phyloP scores from a whole-genome alignment of 2,113 vertebrate species.

The Daboia siamensis region DNA sequence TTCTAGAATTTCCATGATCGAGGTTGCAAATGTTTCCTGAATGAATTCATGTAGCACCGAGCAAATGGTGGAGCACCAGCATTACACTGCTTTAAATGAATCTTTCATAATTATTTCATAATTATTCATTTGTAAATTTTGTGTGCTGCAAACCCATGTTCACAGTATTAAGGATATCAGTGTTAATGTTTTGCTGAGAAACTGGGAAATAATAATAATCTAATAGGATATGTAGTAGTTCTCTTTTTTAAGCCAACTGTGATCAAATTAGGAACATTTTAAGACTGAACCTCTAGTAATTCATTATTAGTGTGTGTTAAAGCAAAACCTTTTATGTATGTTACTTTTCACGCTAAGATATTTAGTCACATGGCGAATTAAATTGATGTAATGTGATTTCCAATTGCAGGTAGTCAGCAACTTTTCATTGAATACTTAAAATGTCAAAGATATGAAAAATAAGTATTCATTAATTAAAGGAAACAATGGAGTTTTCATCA shows the following conservation, averaged over 20 bases:
- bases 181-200: not conserved
- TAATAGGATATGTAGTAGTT: not conserved
- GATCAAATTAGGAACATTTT: not conserved
- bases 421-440: not conserved
- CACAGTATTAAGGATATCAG: not conserved
- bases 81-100: not conserved
- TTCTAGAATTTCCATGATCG: not conserved
- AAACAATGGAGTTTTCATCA: not conserved
- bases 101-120: no score
- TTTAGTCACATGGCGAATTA: not conserved
- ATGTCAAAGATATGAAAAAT: not conserved
- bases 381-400: not conserved
- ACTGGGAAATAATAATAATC: not conserved
- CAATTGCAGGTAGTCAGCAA: not conserved
- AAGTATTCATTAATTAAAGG: not conserved
- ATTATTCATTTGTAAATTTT: not conserved
- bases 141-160: not conserved
- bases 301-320: not conserved
- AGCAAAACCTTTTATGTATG: not conserved
- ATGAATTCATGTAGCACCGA: not conserved
- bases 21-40: not conserved
- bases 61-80: not conserved
- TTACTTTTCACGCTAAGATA: not conserved
- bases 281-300: not conserved
- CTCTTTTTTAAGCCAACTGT: not conserved